phyloP scores from a whole-genome alignment of 2,797 vertebrate genomes.

The Phrynocephalus guinanensis region DNA sequence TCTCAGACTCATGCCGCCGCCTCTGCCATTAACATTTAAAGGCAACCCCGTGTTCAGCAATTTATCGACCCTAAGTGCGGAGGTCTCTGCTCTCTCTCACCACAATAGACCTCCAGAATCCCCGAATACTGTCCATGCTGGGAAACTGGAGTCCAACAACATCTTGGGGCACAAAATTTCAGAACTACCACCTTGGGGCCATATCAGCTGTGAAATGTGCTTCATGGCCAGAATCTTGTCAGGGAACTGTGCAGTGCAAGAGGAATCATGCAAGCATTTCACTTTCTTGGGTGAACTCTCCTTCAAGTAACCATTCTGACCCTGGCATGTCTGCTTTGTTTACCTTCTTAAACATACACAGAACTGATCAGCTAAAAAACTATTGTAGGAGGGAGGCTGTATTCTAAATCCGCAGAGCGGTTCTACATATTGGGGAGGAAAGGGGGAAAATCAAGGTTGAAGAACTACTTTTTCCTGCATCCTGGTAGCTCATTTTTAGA shows the following conservation, averaged over 20 bases:
- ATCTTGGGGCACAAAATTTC: not conserved
- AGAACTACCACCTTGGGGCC: not conserved
- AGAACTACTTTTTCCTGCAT: not conserved
- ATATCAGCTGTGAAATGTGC: not conserved
- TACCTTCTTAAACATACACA: not conserved
- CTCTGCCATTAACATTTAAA: not conserved
- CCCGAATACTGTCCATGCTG: not conserved
- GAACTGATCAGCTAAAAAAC: not conserved
- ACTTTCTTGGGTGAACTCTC: too few relatives aligned
- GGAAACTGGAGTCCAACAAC: not conserved
- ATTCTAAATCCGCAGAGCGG: not conserved
- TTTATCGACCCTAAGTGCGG: not conserved
- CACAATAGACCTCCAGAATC: not conserved
- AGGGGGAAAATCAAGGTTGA: not conserved
- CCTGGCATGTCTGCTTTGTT: not conserved
- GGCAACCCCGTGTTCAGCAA: not conserved
- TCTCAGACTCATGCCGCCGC: not conserved
- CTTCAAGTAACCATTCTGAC: too few relatives aligned
- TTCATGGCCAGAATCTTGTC: too few relatives aligned
- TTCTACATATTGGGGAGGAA: not conserved
- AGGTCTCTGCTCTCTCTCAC: not conserved
- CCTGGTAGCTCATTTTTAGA: not conserved
- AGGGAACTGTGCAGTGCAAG: too few relatives aligned
- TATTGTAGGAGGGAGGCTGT: too few relatives aligned
- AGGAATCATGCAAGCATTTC: too few relatives aligned